phyloP scores from a whole-genome alignment of 2,888 invertebrate species.

The Netelia virgata region DNA sequence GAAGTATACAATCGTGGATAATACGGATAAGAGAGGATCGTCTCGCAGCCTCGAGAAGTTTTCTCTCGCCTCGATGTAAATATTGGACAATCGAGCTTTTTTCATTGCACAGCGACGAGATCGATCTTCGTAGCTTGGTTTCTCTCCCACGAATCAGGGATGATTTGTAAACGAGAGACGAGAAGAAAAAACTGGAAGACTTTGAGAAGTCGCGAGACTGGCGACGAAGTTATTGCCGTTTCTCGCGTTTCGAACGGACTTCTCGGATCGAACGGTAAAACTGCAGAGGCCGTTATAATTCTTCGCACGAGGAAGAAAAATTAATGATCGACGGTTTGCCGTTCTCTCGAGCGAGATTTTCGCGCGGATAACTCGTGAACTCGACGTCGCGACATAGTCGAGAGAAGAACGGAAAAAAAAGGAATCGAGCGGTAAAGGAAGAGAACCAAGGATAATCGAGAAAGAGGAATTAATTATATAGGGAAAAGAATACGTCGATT shows the following conservation, averaged over 20 bases:
- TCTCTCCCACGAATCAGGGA: background rate
- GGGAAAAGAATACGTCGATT: slow-evolving; percentile 27
- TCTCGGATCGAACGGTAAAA: slow-evolving; percentile 21
- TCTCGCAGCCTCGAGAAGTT: slow-evolving; percentile 21
- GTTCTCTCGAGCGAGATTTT: background rate
- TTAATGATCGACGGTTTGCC: background rate
- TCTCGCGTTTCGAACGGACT: slow-evolving; percentile 15
- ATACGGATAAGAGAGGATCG: slow-evolving; percentile 20
- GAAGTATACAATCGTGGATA: background rate
- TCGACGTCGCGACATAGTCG: background rate
- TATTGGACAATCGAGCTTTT: slow-evolving; percentile 41
- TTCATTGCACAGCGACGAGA: background rate
- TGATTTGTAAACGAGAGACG: background rate
- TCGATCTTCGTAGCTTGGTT: slow-evolving; percentile 6
- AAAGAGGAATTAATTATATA: background rate
- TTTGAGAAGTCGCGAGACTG: background rate
- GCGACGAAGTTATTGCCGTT: background rate
- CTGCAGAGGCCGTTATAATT: slow-evolving; percentile 16
- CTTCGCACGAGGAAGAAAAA: background rate
- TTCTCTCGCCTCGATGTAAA: slow-evolving; percentile 13
- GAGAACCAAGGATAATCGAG: background rate
- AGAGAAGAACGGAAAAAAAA: slow-evolving; percentile 3
- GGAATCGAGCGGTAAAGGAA: background rate
- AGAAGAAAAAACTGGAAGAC: background rate
- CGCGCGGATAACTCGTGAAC: background rate